Percentiles rank a stretch among this genome's conserved stretches.
phyloP scores from a whole-genome alignment of 2,888 invertebrate genomes.

The Plebejus anna region DNA sequence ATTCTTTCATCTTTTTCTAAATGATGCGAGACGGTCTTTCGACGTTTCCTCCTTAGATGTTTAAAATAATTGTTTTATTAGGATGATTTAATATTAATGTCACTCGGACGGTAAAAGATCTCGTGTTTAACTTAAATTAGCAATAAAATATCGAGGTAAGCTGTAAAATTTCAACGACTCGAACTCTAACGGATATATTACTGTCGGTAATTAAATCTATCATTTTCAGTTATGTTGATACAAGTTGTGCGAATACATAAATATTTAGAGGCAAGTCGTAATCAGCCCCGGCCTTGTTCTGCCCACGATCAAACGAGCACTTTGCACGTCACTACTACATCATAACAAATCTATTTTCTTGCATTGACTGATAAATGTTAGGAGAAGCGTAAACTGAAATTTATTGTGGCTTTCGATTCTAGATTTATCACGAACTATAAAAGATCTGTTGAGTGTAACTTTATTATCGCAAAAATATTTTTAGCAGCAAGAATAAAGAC shows the following conservation, averaged over 20 bases:
- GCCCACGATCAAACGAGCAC: conserved; percentile 32
- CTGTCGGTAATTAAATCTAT: conserved; percentile 10
- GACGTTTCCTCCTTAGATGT: neutral
- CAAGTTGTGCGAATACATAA: conserved; percentile 18
- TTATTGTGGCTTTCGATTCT: neutral
- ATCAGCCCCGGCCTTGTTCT: conserved; percentile 13
- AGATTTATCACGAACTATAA: neutral
- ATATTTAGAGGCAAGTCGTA: conserved; percentile 9
- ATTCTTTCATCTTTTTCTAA: conserved; percentile 22
- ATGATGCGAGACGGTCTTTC: neutral
- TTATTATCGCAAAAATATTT: neutral
- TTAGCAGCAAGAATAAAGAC: neutral
- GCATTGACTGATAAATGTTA: conserved; percentile 26
- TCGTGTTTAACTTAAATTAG: neutral
- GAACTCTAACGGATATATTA: neutral
- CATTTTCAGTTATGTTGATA: conserved; percentile 10
- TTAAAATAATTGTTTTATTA: conserved; percentile 20
- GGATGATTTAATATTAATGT: conserved; percentile 16
- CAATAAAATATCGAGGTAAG: neutral
- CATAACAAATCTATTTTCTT: conserved; percentile 35
- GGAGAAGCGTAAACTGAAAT: conserved; percentile 10
- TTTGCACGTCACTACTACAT: conserved; percentile 35
- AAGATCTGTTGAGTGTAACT: neutral
- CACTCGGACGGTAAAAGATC: neutral
- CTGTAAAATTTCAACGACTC: neutral